These are phyloP conservation scores for Drosophila lini DNA, from an alignment of 1,140 invertebrate species.

Conservation along the genomic window DNA sequence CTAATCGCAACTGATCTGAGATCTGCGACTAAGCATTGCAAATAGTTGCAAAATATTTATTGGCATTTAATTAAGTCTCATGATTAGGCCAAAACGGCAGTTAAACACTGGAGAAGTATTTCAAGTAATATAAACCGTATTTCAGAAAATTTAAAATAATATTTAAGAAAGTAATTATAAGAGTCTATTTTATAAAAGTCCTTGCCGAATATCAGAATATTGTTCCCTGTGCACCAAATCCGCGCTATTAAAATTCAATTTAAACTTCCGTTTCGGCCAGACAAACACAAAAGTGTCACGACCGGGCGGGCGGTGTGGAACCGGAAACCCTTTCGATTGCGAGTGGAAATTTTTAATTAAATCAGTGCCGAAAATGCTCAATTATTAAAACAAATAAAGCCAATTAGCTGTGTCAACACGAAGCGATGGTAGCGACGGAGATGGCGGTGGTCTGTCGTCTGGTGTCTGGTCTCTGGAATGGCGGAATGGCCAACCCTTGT, in stretches of 20 bases:
- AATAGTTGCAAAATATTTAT: conserved; percentile 81
- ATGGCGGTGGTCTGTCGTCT: conserved; percentile 5
- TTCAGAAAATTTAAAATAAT: not conserved
- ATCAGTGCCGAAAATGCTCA: conserved; percentile 82
- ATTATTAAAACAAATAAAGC: conserved; percentile 84
- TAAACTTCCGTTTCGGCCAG: conserved; percentile 43
- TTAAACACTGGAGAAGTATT: not conserved
- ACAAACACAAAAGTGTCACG: conserved; percentile 40
- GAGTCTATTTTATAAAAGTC: not conserved
- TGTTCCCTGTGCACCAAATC: conserved; percentile 41
- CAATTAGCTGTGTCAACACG: conserved; percentile 84
- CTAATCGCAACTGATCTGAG: conserved; percentile 29
- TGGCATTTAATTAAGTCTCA: conserved; percentile 70
- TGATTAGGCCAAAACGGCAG: conserved; percentile 48
- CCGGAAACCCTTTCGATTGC: conserved; percentile 57
- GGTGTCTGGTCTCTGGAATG: conserved; percentile 10
- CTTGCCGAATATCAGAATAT: no score
- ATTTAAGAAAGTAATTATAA: not conserved
- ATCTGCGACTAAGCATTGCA: conserved; percentile 53
- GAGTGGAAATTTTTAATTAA: conserved; percentile 78
- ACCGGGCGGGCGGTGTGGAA: conserved; percentile 2
- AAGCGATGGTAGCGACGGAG: conserved; percentile 10
- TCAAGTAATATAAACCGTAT: not conserved
- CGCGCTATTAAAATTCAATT: conserved; percentile 75
- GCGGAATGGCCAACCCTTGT: conserved; percentile 43